Base-by-base conservation (phyloP, 1,140 invertebrate species). In the Lethocerus indicus region DNA sequence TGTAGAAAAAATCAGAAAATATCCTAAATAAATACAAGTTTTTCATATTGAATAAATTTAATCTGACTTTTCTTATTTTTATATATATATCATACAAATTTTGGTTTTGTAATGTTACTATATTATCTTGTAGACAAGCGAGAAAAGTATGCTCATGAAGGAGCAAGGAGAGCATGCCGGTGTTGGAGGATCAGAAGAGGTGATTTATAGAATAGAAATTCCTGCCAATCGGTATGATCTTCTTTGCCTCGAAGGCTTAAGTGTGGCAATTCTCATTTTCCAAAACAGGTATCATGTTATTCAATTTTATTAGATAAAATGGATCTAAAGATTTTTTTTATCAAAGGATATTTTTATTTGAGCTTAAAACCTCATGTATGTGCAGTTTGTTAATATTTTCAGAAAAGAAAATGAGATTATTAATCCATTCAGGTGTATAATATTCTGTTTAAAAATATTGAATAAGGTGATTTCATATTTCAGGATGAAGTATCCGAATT, bases 141-240 rank as follows among this genome's bases (percentile, higher is more conserved):
- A 93, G 61, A 90, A 88, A 58, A 83, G 87, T 63, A 87, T 90
- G 75, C 74, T 88, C 40, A 73, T 76, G 18, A 90, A 88, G 65
- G 90, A 95, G 63, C 81, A 91, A 69, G 87, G 86, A 2, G 72
- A 75, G 54, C 72, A 76, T 39, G 66, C 73, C 27, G 64, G 70
- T 24, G 70, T 72, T 49, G 60, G 63, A 46, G 68, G 75, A 58
- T 79, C 83, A 51, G 74, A 91, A 68, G 77, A 89, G 64, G 71
- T 90, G 37, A 77, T 95, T 41, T 99, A 94, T 63, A 83, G 89
- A 61, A 95, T 99, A 61, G 96, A 99, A 63, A 85, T 98, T 60
- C 94, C 94, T 20, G 96, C 96, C 2, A 99, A 99, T 67, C 76
- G 95, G 61, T 97, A 98, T 70, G 95, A 99, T 68, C 69, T 99